Evolutionary conservation across 2,888 invertebrate species (phyloP), one percentile per base, ranked within the genome.

Genomic region (Apotomis capreana): DNA sequence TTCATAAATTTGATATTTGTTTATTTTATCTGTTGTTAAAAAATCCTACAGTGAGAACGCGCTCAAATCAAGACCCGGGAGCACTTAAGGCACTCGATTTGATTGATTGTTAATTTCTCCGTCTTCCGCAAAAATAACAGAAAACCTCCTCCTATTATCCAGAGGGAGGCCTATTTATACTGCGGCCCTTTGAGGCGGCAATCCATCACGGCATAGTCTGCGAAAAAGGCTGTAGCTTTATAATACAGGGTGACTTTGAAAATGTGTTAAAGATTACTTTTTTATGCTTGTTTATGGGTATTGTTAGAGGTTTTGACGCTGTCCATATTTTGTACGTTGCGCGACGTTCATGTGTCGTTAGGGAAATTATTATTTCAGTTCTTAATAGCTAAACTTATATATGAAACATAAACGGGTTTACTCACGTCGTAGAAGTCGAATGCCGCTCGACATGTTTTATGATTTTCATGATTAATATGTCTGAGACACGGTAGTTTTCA

Each of bases 51-150:
- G 52, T 3, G 72, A 10, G 58, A 68, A 68, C 67, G 44, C 51
- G 52, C 59, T 0, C 68, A 58, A 72, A 68, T 68, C 73, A 67
- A 58, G 52, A 8, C 61, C 62, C 44, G 51, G 46, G 5, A 70
- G 68, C 70, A 74, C 70, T 74, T 55, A 68, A 64, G 68, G 64
- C 74, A 54, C 68, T 74, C 70, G 64, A 74, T 74, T 74, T 74
- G 74, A 74, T 74, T 74, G 70, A 74, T 74, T 61, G 72, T 68
- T 72, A 72, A 72, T 72, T 71, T 72, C 72, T 57, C 46, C 72
- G 62, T 37, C 58, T 63, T 57, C 60, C 44, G 70, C 69, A 75
- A 73, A 75, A 75, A 73, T 65, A 71, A 70, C 63, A 73, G 60
- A 58, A 68, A 58, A 67, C 59, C 61, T 52, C 64, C 64, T 57